These are phyloP conservation scores for Equus quagga DNA, from an alignment of 2,113 vertebrate genomes.

Conservation along the genomic window DNA sequence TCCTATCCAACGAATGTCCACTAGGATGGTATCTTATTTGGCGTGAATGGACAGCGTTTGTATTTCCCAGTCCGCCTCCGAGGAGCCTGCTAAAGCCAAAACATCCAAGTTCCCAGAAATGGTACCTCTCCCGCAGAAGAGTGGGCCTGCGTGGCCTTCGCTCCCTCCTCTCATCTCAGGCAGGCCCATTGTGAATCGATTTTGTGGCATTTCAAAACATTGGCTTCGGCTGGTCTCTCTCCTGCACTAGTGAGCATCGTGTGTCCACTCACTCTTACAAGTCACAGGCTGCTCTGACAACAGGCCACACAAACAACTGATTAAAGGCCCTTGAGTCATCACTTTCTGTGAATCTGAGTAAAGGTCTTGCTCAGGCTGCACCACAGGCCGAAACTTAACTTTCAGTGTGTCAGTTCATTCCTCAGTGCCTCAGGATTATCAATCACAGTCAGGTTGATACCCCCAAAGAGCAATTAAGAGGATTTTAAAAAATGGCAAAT, in stretches of 20 bases:
- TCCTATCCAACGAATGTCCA: not conserved
- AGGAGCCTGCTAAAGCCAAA: constrained; percentile 19
- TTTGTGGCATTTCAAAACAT: not conserved
- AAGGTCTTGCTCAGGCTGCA: not conserved
- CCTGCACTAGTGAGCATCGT: not conserved
- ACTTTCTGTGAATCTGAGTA: not conserved
- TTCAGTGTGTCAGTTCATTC: not conserved
- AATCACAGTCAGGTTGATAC: not conserved
- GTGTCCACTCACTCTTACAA: not conserved
- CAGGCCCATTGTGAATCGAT: not conserved
- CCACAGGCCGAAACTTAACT: not conserved
- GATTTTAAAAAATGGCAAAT: not conserved
- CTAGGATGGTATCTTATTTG: not conserved
- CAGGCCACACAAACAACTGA: not conserved
- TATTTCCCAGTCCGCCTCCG: not conserved
- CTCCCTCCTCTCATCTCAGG: not conserved
- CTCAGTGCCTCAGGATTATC: not conserved
- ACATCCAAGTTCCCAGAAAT: constrained; percentile 53
- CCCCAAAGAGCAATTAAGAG: not conserved
- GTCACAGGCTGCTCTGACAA: not conserved
- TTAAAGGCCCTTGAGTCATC: constrained; percentile 6
- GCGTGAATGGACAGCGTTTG: not conserved
- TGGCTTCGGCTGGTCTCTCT: not conserved
- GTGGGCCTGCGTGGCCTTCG: not conserved
- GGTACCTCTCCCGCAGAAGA: constrained; percentile 15